Evolutionary conservation across 1,140 invertebrate species (phyloP).

Genomic region (Ips typographus): DNA sequence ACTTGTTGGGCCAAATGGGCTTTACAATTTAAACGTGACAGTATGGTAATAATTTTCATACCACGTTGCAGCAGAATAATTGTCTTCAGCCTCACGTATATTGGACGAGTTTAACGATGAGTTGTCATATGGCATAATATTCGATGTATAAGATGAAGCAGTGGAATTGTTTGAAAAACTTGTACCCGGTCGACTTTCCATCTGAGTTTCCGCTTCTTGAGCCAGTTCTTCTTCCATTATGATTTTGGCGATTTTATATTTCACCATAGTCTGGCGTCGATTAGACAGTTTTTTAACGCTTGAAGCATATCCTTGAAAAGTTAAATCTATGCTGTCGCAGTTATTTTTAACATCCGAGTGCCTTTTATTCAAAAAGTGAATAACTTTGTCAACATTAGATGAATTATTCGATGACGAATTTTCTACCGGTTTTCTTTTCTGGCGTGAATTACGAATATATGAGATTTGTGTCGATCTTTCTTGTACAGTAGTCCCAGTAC

Average conservation of each 20-base stretch:
- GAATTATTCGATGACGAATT: not conserved
- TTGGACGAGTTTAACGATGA: conserved; percentile 2
- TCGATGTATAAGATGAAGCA: conserved; percentile 1
- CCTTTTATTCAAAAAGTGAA: not conserved
- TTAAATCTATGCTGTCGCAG: no score
- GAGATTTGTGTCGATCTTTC: not conserved
- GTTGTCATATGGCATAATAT: conserved; percentile 1
- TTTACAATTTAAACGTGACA: not conserved
- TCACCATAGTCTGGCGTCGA: no score
- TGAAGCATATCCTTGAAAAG: no score
- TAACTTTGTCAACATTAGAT: conserved; percentile 1
- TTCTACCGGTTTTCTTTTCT: conserved; percentile 8
- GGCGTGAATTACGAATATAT: conserved; percentile 16
- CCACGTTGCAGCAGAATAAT: conserved; percentile 1
- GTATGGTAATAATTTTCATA: not conserved
- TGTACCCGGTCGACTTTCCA: conserved; percentile 6
- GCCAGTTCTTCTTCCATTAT: not conserved
- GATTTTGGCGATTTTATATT: no score
- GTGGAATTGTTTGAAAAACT: not conserved
- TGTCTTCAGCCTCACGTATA: not conserved
- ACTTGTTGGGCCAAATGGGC: no score
- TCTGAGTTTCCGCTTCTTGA: conserved; percentile 14
- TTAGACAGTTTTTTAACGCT: no score
- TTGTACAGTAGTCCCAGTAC: conserved; percentile 6
- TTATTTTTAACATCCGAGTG: no score